A percentile compares a stretch with the other conserved stretches of the same genome.
phyloP scores from a whole-genome alignment of 2,797 vertebrate species.

The Parauchenoglanis ngamensis region DNA sequence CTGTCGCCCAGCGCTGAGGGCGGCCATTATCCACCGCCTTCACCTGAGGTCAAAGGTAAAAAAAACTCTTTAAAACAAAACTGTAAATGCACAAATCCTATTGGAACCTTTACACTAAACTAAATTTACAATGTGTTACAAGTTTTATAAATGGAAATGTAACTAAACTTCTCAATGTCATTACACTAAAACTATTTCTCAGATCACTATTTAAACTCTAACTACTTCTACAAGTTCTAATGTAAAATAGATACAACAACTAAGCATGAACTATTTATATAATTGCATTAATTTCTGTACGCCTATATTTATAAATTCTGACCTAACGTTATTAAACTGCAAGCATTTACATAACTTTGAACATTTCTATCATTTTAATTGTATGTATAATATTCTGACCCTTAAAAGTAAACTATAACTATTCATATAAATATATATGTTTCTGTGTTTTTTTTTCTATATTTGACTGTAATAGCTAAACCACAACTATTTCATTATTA shows the following conservation, averaged over 20 bases:
- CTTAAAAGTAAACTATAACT: background rate
- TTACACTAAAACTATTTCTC: background rate
- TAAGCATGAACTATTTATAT: background rate
- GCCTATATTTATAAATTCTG: background rate
- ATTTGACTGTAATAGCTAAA: background rate
- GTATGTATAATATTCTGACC: background rate
- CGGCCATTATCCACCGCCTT: slow-evolving; percentile 95
- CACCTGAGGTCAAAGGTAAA: slow-evolving; percentile 74
- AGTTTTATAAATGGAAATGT: no score
- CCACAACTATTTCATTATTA: background rate
- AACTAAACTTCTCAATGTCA: background rate
- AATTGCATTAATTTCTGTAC: background rate
- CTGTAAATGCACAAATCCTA: no score
- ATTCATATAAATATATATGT: background rate
- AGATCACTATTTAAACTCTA: background rate
- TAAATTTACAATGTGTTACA: no score
- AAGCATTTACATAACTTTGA: background rate
- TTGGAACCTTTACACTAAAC: no score
- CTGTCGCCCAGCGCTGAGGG: slow-evolving; percentile 90
- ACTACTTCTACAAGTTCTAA: background rate
- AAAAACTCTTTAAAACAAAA: background rate
- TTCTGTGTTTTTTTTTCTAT: background rate
- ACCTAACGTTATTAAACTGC: background rate
- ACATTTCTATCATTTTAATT: background rate
- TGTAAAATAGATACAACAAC: background rate